Base-by-base conservation (phyloP, 2,797 vertebrate genomes). In the Sebastiscus tertius region DNA sequence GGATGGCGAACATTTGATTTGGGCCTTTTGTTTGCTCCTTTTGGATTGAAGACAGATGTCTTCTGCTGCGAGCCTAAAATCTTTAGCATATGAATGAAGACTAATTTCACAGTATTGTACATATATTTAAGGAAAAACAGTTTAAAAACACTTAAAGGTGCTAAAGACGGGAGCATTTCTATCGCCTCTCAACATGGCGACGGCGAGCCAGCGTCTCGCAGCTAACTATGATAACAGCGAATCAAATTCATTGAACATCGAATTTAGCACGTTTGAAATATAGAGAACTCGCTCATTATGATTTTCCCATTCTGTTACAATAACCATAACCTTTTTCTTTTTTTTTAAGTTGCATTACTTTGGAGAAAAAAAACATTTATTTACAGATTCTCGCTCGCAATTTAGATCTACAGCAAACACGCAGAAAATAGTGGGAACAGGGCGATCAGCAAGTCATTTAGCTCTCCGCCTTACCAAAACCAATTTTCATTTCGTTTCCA, bases 1-100 rank as follows among this genome's bases (percentile, higher is more conserved):
- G 81, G 31, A 72, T 82, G 71, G 52, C 22, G 66, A 85, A 63
- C 78, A 83, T 80, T 85, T 71, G 18, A 85, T 78, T 75, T 67
- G 29, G 58, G 27, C 20, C 20, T 58, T 78, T 72, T 58, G 4
- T 84, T 88, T 77, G 29, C 39, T 71, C 3, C 14, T 75, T 75
- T 83, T 60, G 36, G 59, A 87, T 49, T 76, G 36, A 71, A 81
- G 62, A 70, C 64, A 79, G 66, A 82, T 79, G 72, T 85, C 62
- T 71, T 71, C 36, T 61, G 33, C 29, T 69, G 69, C 75, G 14
- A 64, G 33, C 39, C 27, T 80, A 2, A 81, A 29, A 72, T 74
- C 39, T n/a, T 20, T 8, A 75, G 64, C 11, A 76, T 8, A 55
- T 54, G 31, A 75, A 62, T 36, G 22, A 29, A 54, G 14, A 72